Evolutionary conservation across 2,888 invertebrate species (phyloP).

Genomic region (Pristionchus entomophagus): DNA sequence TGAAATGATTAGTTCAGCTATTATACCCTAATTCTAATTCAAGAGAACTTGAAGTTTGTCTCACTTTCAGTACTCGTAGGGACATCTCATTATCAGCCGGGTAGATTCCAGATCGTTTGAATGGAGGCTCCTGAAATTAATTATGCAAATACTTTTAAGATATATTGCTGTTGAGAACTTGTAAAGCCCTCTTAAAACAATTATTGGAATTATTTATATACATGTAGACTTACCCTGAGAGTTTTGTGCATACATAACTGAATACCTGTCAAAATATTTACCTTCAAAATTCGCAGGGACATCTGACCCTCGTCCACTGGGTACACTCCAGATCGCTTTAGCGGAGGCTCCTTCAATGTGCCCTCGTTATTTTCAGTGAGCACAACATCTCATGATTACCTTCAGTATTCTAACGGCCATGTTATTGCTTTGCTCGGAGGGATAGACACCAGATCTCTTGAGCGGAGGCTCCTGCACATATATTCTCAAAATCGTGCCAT

Average conservation of each 20-base stretch:
- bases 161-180: too few species aligned
- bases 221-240: too few species aligned
- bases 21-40: too few species aligned
- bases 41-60: not conserved
- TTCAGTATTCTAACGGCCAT: not conserved
- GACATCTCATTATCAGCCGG: not conserved
- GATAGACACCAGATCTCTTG: not conserved
- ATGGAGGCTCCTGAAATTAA: not conserved
- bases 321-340: not conserved
- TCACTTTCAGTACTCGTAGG: not conserved
- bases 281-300: not conserved
- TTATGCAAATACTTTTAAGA: not conserved
- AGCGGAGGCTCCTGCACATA: slow-evolving; percentile 13
- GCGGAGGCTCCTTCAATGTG: slow-evolving; percentile 20
- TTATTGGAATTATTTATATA: too few species aligned
- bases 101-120: slow-evolving; percentile 13
- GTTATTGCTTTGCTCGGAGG: not conserved
- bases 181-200: too few species aligned
- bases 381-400: not conserved
- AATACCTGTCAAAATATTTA: too few species aligned
- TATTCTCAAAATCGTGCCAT: too few species aligned
- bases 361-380: too few species aligned
- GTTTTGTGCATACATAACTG: too few species aligned
- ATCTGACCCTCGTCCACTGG: not conserved
- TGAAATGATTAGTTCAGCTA: not conserved